These are phyloP conservation scores for Yponomeuta plumbellus DNA, from an alignment of 2,888 invertebrate species.

Conservation along the genomic window DNA sequence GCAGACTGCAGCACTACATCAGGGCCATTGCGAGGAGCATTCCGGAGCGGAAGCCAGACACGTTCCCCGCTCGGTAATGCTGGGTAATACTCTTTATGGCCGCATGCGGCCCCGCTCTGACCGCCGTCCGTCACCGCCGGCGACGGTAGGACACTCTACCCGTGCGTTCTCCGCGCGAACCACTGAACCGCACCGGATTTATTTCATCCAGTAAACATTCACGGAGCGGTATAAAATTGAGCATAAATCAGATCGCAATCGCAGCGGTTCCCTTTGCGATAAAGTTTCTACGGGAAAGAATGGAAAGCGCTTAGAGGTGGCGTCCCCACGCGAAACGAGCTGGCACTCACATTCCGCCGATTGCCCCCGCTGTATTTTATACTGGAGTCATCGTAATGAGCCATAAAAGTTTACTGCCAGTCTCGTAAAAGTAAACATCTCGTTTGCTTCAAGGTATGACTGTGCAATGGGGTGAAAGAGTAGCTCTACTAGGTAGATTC, in stretches of 20 bases:
- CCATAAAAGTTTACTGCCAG: constrained; percentile 57
- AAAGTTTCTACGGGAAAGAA: constrained; percentile 40
- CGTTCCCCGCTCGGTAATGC: constrained; percentile 35
- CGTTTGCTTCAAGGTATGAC: constrained; percentile 39
- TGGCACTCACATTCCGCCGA: constrained; percentile 44
- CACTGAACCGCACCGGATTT: constrained; percentile 52
- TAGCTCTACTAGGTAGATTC: background rate
- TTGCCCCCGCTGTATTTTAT: constrained; percentile 52
- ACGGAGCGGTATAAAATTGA: constrained; percentile 37
- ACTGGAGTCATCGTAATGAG: constrained; percentile 62
- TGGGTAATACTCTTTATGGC: constrained; percentile 46
- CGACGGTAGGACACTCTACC: constrained; percentile 29
- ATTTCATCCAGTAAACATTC: constrained; percentile 47
- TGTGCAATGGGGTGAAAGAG: constrained; percentile 21
- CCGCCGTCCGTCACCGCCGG: constrained; percentile 29
- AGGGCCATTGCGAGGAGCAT: constrained; percentile 34
- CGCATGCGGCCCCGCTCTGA: constrained; percentile 41
- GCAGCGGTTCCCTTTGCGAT: constrained; percentile 34
- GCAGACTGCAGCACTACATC: constrained; percentile 46
- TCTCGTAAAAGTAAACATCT: constrained; percentile 56
- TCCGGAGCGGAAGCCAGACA: constrained; percentile 36
- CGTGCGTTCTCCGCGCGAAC: constrained; percentile 37
- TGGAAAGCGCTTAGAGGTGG: constrained; percentile 25
- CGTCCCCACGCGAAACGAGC: constrained; percentile 29
- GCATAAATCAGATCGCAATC: constrained; percentile 50